Evolutionary conservation across 2,888 invertebrate species (phyloP), one percentile per base, ranked within the genome.

Genomic region (Conistra vaccinii): DNA sequence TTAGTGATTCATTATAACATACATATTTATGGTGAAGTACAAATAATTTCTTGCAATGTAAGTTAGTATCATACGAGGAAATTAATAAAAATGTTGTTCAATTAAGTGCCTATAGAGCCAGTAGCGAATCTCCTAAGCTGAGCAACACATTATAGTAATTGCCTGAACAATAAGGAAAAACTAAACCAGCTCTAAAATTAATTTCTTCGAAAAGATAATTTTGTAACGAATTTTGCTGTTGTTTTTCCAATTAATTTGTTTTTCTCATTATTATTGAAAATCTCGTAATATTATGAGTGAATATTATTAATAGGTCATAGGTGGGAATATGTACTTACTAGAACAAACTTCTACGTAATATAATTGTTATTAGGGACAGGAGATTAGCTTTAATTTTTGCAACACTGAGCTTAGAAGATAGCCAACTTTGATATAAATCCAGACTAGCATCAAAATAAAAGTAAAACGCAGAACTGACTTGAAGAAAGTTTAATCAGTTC

Each of bases 1-100:
- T 73, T 62, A 55, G 69, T 78, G 71, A 81, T 72, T 76, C 73
- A 82, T 71, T 60, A 7, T 10, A 69, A 17, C 4, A 20, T 29
- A 51, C 10, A 20, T 10, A 3, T 78, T 20, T 42, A 51, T 57
- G 29, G 9, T 17, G 9, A 23, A 23, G 32, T 45, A 45, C 9
- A 42, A 51, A 2, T 20, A 42, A 32, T 32, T 26, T n/a, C 3
- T 35, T 26, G 12, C 7, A 53, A 20, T 35, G 0, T 10, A 53
- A 32, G 0, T 1, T 10, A 39, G 6, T 6, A 51, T 17, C 17
- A 7, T n/a, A 12, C 32, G 29, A n/a, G 6, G 1, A 2, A 23
- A 57, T 76, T 20, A n/a, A 9, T 35, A 20, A 32, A 3, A 76
- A 23, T 3, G 5, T 32, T 42, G 12, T 5, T 3, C 10, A 17